Percentiles rank a stretch among this genome's conserved stretches.
phyloP scores from a whole-genome alignment of 2,888 invertebrate genomes.

The Melikaiella ostensackeni region DNA sequence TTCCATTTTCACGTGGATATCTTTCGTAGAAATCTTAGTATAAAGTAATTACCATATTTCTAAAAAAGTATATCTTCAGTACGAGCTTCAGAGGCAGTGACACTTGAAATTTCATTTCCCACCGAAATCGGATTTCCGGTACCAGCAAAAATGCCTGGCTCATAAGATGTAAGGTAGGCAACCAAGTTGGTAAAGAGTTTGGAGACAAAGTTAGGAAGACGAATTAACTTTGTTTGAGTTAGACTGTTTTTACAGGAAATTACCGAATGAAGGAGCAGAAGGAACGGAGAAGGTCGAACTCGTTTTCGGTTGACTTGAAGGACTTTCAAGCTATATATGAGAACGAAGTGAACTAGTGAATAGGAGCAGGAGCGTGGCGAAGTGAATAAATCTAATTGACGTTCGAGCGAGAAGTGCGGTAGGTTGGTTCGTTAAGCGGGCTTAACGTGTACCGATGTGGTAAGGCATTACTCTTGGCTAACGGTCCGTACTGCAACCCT shows the following conservation, averaged over 20 bases:
- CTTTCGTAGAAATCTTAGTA: neutral
- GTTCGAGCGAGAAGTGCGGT: slow-evolving; percentile 35
- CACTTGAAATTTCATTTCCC: neutral
- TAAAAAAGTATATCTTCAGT: neutral
- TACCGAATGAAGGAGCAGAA: neutral
- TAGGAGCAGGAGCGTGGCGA: neutral
- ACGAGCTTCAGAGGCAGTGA: neutral
- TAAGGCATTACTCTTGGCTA: slow-evolving; percentile 72
- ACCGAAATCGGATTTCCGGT: neutral
- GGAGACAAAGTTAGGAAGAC: neutral
- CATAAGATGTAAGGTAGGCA: neutral
- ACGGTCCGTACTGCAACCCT: slow-evolving; percentile 71
- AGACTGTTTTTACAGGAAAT: neutral
- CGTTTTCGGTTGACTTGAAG: neutral
- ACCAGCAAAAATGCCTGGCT: neutral
- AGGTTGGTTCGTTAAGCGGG: slow-evolving; percentile 67
- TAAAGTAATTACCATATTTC: neutral
- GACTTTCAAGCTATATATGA: neutral
- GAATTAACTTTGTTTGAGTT: neutral
- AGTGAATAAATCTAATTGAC: slow-evolving; percentile 62
- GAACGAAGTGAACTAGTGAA: slow-evolving; percentile 2
- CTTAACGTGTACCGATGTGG: slow-evolving; percentile 69
- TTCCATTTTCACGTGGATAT: neutral
- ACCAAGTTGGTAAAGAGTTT: neutral
- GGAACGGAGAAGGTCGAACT: neutral